Evolutionary conservation across 2,888 invertebrate species (phyloP).

Genomic region (Andrena marginata): DNA sequence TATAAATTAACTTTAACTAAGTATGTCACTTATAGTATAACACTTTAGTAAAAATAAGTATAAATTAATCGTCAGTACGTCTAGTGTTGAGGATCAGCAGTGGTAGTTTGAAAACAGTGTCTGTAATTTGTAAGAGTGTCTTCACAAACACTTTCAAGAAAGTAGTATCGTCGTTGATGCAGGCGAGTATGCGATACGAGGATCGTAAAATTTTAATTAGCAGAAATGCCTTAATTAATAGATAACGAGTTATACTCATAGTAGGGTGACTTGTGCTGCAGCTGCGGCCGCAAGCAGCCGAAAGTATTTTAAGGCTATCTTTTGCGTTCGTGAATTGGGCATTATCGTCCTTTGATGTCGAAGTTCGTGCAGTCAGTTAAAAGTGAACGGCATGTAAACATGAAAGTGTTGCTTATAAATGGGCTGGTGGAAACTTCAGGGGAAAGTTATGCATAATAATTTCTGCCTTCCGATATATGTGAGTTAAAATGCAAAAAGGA

Average conservation of each 20-base stretch:
- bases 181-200: conserved; percentile 50
- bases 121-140: conserved; percentile 49
- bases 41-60: neutral
- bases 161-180: conserved; percentile 34
- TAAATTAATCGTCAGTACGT: neutral
- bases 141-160: conserved; percentile 55
- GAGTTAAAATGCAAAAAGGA: neutral
- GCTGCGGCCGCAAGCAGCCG: conserved; percentile 34
- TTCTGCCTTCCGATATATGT: neutral
- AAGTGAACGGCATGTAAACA: conserved; percentile 17
- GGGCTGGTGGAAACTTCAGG: neutral
- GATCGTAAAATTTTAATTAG: conserved; percentile 78
- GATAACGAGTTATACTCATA: conserved; percentile 67
- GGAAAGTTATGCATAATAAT: neutral
- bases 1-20: neutral
- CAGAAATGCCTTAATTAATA: conserved; percentile 76
- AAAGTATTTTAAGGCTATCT: conserved; percentile 55
- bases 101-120: conserved; percentile 26
- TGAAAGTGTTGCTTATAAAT: conserved; percentile 18
- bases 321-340: conserved; percentile 1
- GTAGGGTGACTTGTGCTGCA: conserved; percentile 35
- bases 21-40: no score
- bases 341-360: conserved; percentile 23
- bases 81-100: conserved; percentile 22
- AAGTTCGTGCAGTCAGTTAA: conserved; percentile 24